phyloP scores from a whole-genome alignment of 2,888 invertebrate species.

The Protophormia terraenovae region DNA sequence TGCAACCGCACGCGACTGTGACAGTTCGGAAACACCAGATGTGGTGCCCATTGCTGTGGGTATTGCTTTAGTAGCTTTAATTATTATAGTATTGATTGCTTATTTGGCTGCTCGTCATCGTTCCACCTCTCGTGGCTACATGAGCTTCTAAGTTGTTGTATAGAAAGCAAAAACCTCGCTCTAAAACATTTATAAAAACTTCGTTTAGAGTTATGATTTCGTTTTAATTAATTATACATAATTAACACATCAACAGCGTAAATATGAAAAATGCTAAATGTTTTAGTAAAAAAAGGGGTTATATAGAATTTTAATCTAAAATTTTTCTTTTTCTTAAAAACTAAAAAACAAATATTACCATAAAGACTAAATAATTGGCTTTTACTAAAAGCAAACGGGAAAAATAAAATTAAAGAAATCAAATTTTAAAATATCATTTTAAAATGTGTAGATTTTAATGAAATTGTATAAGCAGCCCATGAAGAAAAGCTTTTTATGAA shows the following conservation, averaged over 20 bases:
- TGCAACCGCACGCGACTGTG: constrained; percentile 88
- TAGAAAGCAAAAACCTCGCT: constrained; percentile 13
- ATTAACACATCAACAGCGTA: too few relatives aligned
- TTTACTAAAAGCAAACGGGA: constrained; percentile 24
- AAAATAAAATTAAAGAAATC: constrained; percentile 4
- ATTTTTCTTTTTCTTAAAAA: neutral
- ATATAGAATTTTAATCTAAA: neutral
- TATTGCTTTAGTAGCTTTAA: constrained; percentile 93
- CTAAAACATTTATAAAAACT: neutral
- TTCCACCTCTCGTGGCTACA: constrained; percentile 91
- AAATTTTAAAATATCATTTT: constrained; percentile 19
- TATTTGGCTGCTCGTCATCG: constrained; percentile 96
- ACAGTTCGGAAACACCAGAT: constrained; percentile 89
- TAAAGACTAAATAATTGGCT: constrained; percentile 56
- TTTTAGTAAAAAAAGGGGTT: constrained; percentile 13
- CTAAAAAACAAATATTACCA: constrained; percentile 4
- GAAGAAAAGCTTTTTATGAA: neutral
- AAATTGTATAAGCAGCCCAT: neutral
- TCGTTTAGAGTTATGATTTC: too few relatives aligned
- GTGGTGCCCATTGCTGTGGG: constrained; percentile 98
- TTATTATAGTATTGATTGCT: constrained; percentile 94
- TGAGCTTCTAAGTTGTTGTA: constrained; percentile 87
- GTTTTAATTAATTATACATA: neutral
- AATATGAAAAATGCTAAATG: too few relatives aligned
- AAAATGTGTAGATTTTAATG: constrained; percentile 8